Conservation (phyloP, 2,888 invertebrate species). For the Celastrina argiolus region DNA sequence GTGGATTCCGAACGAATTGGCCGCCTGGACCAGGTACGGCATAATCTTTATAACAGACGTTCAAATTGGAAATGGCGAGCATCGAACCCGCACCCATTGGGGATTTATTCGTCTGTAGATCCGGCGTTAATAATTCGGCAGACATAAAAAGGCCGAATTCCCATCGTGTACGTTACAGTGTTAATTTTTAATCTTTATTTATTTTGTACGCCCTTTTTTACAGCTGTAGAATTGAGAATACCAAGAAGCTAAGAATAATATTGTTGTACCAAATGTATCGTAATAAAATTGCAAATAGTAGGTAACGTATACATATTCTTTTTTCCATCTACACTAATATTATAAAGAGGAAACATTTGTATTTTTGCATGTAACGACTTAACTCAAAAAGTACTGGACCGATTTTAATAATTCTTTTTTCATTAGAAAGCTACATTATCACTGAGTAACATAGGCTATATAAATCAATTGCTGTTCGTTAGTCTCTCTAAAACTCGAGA, state of each 20-base stretch:
- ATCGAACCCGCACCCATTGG: neutral
- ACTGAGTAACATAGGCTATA: no score
- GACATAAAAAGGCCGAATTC: slow-evolving; percentile 6
- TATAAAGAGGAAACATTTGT: no score
- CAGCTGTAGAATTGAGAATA: neutral
- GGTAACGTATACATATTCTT: no score
- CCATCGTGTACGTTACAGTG: neutral
- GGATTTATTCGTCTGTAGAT: neutral
- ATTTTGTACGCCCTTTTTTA: slow-evolving; percentile 5
- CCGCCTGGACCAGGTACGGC: neutral
- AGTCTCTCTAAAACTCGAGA: no score
- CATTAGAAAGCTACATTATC: no score
- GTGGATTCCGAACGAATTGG: neutral
- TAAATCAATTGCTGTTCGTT: no score
- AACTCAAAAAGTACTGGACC: no score
- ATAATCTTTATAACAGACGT: slow-evolving; percentile 3
- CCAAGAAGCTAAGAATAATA: neutral
- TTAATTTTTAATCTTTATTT: slow-evolving; percentile 9
- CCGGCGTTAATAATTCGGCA: neutral
- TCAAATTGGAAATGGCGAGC: neutral
- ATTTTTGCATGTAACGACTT: no score
- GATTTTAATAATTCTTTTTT: no score
- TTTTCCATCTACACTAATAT: no score
- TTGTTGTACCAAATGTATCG: neutral
- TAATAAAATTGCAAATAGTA: no score